Base-by-base conservation (phyloP, 2,888 invertebrate species). In the Callinectes sapidus region DNA sequence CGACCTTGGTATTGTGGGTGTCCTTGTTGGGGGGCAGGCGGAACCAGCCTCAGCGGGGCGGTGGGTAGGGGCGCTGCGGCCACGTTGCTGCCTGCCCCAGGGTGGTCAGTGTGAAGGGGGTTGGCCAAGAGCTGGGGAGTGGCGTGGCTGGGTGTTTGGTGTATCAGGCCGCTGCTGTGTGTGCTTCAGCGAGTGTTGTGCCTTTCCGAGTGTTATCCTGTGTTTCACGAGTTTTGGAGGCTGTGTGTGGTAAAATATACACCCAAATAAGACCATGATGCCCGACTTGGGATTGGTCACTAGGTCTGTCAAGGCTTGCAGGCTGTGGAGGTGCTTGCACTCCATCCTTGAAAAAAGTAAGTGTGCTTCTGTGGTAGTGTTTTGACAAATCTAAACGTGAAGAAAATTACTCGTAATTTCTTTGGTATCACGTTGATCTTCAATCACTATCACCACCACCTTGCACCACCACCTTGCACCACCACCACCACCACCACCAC, bases 71-170 rank as follows among this genome's bases (percentile, higher is more conserved):
- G 81, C 81, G 81, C 81, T 16, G 28, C 10, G 71, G 71, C 71
- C n/a, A 28, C 71, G n/a, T 13, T 18, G 81, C 35, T 81, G 81
- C 32, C 81, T 81, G 81, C 81, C 81, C 81, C 81, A 32, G 81
- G 81, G 81, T 81, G 81, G 81, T 81, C 81, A 81, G 81, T 81
- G 81, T 81, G 35, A 32, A 14, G 81, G 81, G 81, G 81, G 81
- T 81, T 35, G 32, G 81, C 32, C 28, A 10, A 35, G 81, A 35
- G 81, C 81, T 32, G 81, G 81, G 81, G 32, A 81, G 81, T 81
- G 81, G 81, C 81, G 81, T 81, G 81, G 81, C 81, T 81, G 32
- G 81, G 81, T 81, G 81, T 81, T 81, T 81, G 32, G 81, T 81
- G 81, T 16, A 13, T 81, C 32, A 81, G 81, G 81, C 81, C 32